Evolutionary conservation across 2,888 invertebrate genomes (phyloP), one percentile per base, ranked within the genome.

Genomic region (Byasa hedistus): DNA sequence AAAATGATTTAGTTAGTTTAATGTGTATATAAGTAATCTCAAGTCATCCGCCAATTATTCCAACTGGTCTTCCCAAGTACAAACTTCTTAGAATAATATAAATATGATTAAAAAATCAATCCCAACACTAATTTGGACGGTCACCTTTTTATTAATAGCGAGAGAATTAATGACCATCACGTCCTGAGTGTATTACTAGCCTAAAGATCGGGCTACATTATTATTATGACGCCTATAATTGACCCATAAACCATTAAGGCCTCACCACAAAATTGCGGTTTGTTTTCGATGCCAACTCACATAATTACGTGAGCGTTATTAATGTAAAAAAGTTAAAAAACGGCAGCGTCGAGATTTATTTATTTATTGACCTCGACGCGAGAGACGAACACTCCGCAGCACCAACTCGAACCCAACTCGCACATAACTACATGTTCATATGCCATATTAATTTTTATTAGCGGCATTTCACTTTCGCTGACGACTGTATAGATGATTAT

Each of bases 141-240:
- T 36, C 51, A 19, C 19, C 48, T 24, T 64, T 63, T 72, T 79
- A 78, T 79, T 81, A 79, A 70, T 71, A 69, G 68, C 69, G 63
- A 55, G 56, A 57, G 64, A 67, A 64, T 67, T 75, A 77, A 78
- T 76, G 73, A 75, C 73, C 71, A 73, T 69, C 68, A 71, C 69
- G 63, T 69, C 64, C 64, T 32, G 56, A 66, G 65, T 69, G 71
- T 72, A 73, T 76, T 76, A 77, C 72, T 68, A 65, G 71, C 71
- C 73, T 73, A 73, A 76, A 74, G 68, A 72, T 72, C 73, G 70
- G 59, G 68, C 72, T 72, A 78, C 76, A 71, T 73, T 75, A 84
- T 87, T 79, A 90, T 89, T 89, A 89, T 88, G 82, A 88, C 89
- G 87, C 89, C 86, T 86, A 80, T 86, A 88, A 89, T 88, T 86